A percentile compares a stretch with the other conserved stretches of the same genome.
phyloP scores from a whole-genome alignment of 2,113 vertebrate genomes.

The Gnathonemus echidnorhynchus region DNA sequence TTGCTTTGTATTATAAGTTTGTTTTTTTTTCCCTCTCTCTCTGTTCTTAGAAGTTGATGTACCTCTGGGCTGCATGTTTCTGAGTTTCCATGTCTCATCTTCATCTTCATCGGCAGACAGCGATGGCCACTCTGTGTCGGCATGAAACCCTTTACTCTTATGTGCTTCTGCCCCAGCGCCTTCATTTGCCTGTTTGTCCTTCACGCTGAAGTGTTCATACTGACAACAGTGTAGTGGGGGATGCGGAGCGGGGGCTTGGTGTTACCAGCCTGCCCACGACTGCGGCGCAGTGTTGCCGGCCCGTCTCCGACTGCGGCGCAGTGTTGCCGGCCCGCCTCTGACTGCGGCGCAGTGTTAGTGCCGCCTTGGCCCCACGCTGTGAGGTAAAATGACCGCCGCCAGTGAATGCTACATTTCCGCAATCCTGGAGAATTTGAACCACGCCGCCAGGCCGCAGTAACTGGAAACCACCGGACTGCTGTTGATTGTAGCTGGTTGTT shows the following conservation, averaged over 20 bases:
- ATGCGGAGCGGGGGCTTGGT: not conserved
- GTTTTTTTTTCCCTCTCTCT: not conserved
- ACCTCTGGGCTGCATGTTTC: not conserved
- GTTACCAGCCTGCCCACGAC: not conserved
- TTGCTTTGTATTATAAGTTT: not conserved
- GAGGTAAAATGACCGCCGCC: constrained; percentile 14
- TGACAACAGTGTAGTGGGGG: not conserved
- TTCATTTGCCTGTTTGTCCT: not conserved
- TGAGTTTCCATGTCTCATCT: not conserved
- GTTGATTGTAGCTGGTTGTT: constrained; percentile 23
- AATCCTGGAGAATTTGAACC: constrained; percentile 15
- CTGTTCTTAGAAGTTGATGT: not conserved
- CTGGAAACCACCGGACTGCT: constrained; percentile 14
- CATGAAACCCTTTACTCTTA: not conserved
- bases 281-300: not conserved
- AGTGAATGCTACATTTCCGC: constrained; percentile 21
- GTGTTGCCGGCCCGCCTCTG: not conserved
- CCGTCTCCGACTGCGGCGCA: no score
- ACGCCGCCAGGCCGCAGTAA: constrained; percentile 12
- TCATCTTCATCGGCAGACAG: not conserved
- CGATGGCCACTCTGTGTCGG: not conserved
- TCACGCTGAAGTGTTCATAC: not conserved
- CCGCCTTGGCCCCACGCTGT: not conserved
- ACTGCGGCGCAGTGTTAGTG: not conserved
- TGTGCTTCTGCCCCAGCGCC: not conserved